Base-by-base conservation (phyloP, 1,140 invertebrate genomes). In the Drosophila paulistorum region DNA sequence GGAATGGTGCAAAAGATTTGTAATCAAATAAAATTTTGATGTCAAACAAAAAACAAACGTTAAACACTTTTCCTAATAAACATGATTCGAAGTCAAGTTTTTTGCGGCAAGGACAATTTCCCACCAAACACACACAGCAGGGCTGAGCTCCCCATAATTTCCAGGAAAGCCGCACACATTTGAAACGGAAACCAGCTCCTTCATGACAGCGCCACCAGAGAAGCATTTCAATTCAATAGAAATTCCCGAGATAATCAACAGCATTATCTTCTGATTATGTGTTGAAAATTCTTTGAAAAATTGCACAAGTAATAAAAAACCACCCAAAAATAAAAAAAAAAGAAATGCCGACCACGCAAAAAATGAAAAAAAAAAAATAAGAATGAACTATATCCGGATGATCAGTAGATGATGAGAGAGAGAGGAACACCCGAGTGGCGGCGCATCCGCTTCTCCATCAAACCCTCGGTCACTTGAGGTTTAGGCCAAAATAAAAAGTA, bases 371-470 rank as follows among this genome's bases (percentile, higher is more conserved):
- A 74, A 4, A 26, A 26, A 26, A 26, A 26, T 26, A 26, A 51
- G 17, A 86, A 83, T 78, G 83, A 86, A 86, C 83, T 89, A 89
- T 89, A 89, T 89, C 84, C 84, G 84, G 85, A 89, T 89, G 85
- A 87, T 87, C 83, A 67, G 74, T 67, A 68, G 79, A 77, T 89
- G 83, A 86, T 86, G 82, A 79, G 82, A 79, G 65, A 51, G 3
- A 23, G 42, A 17, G 45, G 74, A 71, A 83, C 83, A 82, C 77
- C 84, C 84, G 83, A 87, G 83, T 87, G 83, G 79, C 83, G 68
- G 76, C 68, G 84, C 86, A 87, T 87, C 84, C 84, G 84, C 71
- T 82, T 79, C 77, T 48, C 77, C 81, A 85, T 87, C 84, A 89
- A 84, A 68, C 79, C 83, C 84, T 84, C 84, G 81, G 84, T 84